phyloP scores from a whole-genome alignment of 1,140 invertebrate genomes.

The Cydia pomonella region DNA sequence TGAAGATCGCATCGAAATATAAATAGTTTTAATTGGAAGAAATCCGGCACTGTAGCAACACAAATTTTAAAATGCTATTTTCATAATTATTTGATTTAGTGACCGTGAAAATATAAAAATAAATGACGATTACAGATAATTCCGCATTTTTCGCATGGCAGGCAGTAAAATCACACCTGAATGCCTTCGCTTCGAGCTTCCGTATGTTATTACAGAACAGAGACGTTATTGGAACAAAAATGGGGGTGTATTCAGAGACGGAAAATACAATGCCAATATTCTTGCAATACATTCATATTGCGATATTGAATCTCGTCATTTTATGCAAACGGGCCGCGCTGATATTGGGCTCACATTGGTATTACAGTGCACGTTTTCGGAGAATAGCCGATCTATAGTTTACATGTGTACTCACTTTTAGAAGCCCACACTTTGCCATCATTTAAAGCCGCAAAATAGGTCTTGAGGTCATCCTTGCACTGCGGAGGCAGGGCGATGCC shows the following conservation, averaged over 20 bases:
- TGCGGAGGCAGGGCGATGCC: constrained; percentile 70
- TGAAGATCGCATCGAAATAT: too few species aligned
- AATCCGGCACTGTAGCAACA: not conserved
- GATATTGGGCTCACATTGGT: not conserved
- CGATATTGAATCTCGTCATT: not conserved
- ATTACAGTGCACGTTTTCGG: not conserved
- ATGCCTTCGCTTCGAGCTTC: constrained; percentile 9
- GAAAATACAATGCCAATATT: not conserved
- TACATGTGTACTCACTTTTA: constrained; percentile 82
- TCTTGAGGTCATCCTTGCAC: constrained; percentile 82
- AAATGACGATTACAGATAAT: not conserved
- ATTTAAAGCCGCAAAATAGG: constrained; percentile 81
- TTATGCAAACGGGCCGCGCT: not conserved
- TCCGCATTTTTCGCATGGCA: constrained; percentile 11
- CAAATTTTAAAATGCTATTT: not conserved
- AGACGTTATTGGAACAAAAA: not conserved
- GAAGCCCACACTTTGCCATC: constrained; percentile 85
- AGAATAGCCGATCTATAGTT: constrained; percentile 7
- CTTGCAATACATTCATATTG: not conserved
- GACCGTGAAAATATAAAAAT: not conserved
- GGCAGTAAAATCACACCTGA: not conserved
- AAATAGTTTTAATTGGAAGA: too few species aligned
- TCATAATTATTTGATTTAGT: not conserved
- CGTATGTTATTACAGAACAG: constrained; percentile 6
- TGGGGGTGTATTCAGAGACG: not conserved